Conservation (phyloP, 2,888 invertebrate species). For the Clitarchus hookeri region DNA sequence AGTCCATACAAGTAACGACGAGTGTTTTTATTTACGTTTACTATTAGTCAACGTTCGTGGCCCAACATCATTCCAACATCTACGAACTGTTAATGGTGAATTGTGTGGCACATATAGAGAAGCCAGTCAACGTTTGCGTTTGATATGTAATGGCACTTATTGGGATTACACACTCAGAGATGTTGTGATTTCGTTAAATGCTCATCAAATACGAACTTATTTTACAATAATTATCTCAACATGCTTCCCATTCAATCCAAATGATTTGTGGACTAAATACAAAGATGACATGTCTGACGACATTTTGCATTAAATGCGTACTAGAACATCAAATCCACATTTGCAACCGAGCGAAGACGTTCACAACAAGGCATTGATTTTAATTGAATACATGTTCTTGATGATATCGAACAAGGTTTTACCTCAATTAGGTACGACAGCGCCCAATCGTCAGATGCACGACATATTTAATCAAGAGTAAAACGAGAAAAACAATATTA, state of each 20-base stretch:
- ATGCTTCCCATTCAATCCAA: slow-evolving; percentile 3
- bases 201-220: background rate
- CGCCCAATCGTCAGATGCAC: background rate
- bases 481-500: background rate
- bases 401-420: slow-evolving; percentile 2
- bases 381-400: background rate
- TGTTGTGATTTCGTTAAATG: background rate
- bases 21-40: slow-evolving; percentile 49
- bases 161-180: background rate
- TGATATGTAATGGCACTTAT: background rate
- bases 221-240: slow-evolving; percentile 1
- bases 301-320: background rate
- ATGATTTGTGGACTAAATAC: background rate
- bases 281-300: slow-evolving; percentile 5
- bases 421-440: background rate
- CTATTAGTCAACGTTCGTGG: slow-evolving; percentile 49
- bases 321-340: background rate
- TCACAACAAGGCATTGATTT: background rate
- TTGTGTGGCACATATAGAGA: slow-evolving; percentile 51
- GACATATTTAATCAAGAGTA: background rate
- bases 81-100: slow-evolving; percentile 51
- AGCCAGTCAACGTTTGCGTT: slow-evolving; percentile 45
- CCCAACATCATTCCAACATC: slow-evolving; percentile 49
- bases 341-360: background rate
- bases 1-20: slow-evolving; percentile 48